phyloP scores from a whole-genome alignment of 30 jellyfish, hydroid and myxozoan genomes.

The Clytia hemisphaerica region DNA sequence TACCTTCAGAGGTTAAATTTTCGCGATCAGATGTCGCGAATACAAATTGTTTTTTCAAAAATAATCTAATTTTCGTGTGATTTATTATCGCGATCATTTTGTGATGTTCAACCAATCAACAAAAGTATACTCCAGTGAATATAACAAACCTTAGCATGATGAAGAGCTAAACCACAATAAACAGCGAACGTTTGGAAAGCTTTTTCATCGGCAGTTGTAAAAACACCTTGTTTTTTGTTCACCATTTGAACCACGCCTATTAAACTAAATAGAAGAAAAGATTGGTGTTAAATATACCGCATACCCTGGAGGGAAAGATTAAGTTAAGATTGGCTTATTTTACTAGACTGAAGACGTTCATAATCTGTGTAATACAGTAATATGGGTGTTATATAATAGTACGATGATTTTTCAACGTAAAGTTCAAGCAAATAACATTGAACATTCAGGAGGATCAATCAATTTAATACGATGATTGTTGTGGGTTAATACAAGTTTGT shows the following conservation, averaged over 20 bases:
- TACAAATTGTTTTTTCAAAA: too few species aligned
- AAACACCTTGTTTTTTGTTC: constrained; percentile 85
- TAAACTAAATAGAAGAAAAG: constrained; percentile 27
- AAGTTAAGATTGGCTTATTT: neutral
- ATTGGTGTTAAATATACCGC: neutral
- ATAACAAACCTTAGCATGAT: constrained; percentile 87
- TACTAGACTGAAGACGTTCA: neutral
- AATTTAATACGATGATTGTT: too few species aligned
- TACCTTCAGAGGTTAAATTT: too few species aligned
- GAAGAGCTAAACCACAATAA: constrained; percentile 95
- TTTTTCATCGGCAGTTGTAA: constrained; percentile 86
- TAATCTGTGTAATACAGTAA: too few species aligned
- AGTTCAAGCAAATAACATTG: neutral
- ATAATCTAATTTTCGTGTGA: too few species aligned
- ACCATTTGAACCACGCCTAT: constrained; percentile 99
- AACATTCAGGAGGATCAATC: too few species aligned
- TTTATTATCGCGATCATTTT: too few species aligned
- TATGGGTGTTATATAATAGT: too few species aligned
- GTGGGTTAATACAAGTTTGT: too few species aligned
- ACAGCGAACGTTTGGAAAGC: constrained; percentile 99
- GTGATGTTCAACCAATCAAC: too few species aligned
- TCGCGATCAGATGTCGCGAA: too few species aligned
- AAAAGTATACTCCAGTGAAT: too few species aligned
- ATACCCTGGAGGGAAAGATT: neutral
- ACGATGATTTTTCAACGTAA: neutral